Conservation (phyloP, 1,140 invertebrate species). For the Drosophila subpulchrella region DNA sequence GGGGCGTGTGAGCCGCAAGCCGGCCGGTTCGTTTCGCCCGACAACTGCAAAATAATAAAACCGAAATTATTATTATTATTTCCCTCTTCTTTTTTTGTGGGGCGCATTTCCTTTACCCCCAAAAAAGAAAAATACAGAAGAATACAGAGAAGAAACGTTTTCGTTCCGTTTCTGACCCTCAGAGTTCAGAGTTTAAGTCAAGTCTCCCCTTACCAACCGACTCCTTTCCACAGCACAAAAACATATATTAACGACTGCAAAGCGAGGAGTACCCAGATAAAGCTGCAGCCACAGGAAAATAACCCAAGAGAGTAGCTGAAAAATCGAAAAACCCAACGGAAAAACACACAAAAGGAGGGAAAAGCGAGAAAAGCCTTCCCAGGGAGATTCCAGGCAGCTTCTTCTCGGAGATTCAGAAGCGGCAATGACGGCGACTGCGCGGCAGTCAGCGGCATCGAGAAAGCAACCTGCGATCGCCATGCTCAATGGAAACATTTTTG, state of each 20-base stretch:
- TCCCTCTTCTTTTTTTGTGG: constrained; percentile 42
- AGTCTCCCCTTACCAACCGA: constrained; percentile 27
- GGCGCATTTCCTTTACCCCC: constrained; percentile 48
- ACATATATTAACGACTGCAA: constrained; percentile 49
- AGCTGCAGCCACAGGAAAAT: constrained; percentile 4
- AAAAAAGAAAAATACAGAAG: neutral
- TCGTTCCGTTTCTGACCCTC: constrained; percentile 57
- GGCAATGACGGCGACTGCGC: constrained; percentile 43
- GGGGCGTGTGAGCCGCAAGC: constrained; percentile 72
- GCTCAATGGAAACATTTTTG: constrained; percentile 68
- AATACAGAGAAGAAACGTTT: constrained; percentile 38
- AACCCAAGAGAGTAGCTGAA: constrained; percentile 6
- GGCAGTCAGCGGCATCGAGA: constrained; percentile 60
- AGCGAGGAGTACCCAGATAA: constrained; percentile 23
- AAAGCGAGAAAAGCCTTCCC: constrained; percentile 44
- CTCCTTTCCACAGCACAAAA: constrained; percentile 42
- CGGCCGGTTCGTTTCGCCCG: constrained; percentile 38
- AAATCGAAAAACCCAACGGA: constrained; percentile 14
- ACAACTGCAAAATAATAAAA: constrained; percentile 50
- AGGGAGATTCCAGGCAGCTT: constrained; percentile 43
- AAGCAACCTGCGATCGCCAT: constrained; percentile 75
- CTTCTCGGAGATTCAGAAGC: constrained; percentile 45
- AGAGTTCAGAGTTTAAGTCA: constrained; percentile 54
- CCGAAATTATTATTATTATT: constrained; percentile 68
- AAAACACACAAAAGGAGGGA: constrained; percentile 45